Base-by-base conservation (phyloP, 2,888 invertebrate species). In the Gastracanthus pulcherrimus region DNA sequence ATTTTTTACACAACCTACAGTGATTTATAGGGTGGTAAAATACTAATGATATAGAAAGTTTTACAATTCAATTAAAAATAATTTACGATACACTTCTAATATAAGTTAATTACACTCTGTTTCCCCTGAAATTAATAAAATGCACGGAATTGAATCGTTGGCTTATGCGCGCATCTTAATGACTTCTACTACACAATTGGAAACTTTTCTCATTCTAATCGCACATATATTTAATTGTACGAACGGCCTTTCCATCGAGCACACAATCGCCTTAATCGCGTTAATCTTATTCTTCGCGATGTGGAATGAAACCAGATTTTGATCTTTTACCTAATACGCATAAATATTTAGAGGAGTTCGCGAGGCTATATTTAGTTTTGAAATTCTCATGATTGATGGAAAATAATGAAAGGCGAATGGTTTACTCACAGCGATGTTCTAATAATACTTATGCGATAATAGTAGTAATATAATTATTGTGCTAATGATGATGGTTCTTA, bases 221-320 rank as follows among this genome's bases (percentile, higher is more conserved):
- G 26, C 23, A 55, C 6, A 36, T 1, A 64, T n/a, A 31, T 64
- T 36, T 70, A 70, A 70, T 70, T 51, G 51, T 36, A 48, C 48
- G 3, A 51, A 70, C n/a, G 51, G 51, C 69, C 69, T 69, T 51
- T 51, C 34, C 19, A 69, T 5, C 31, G 13, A 3, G 23, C 51
- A 13, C n/a, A 51, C 23, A 70, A 70, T 70, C 19, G 51, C 7
- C 31, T n/a, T 26, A 4, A 29, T 31, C n/a, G 16, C 69, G 34
- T n/a, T 23, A 19, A 51, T 51, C 69, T 69, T 51, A n/a, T n/a
- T 34, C 19, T 29, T 55, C 29, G 16, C 19, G 11, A 2, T 55
- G 11, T 55, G 51, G 26, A 55, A 55, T 11, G 23, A 55, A 23
- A 11, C n/a, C 36, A 5, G 64, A 64, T 64, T 19, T 38, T 7